phyloP scores from a whole-genome alignment of 2,113 vertebrate genomes.

The Nothocercus julius region DNA sequence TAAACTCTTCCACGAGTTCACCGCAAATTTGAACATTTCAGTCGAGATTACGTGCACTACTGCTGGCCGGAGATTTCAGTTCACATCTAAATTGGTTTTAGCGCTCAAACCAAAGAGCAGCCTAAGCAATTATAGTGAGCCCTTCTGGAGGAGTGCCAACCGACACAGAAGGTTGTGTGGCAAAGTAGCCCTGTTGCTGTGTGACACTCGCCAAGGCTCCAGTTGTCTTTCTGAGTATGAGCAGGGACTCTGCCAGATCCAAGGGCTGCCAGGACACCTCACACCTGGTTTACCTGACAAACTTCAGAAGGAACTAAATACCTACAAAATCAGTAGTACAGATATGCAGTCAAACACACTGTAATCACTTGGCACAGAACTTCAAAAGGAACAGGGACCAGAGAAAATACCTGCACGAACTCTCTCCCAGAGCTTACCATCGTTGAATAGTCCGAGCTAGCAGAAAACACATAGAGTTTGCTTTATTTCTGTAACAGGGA shows the following conservation, averaged over 20 bases:
- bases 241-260: fast-evolving
- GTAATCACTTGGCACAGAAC: not conserved
- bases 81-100: not conserved
- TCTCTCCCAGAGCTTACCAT: constrained; percentile 19
- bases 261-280: not conserved
- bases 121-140: not conserved
- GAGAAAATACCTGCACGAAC: constrained; percentile 27
- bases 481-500: constrained; percentile 47
- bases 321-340: not conserved
- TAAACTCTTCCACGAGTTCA: not conserved
- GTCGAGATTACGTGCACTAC: not conserved
- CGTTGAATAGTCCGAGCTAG: constrained; percentile 29
- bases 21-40: not conserved
- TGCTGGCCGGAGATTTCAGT: not conserved
- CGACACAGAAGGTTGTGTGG: not conserved
- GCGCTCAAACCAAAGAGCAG: not conserved
- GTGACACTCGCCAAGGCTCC: not conserved
- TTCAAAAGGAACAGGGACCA: not conserved
- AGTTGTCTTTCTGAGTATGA: not conserved
- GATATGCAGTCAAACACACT: not conserved
- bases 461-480: constrained; percentile 43
- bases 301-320: not conserved
- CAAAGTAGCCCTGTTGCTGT: fast-evolving
- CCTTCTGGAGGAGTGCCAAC: not conserved
- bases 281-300: not conserved